A percentile compares a stretch with the other conserved stretches of the same genome.
phyloP scores from a whole-genome alignment of 2,113 vertebrate species.

The Cariama cristata region DNA sequence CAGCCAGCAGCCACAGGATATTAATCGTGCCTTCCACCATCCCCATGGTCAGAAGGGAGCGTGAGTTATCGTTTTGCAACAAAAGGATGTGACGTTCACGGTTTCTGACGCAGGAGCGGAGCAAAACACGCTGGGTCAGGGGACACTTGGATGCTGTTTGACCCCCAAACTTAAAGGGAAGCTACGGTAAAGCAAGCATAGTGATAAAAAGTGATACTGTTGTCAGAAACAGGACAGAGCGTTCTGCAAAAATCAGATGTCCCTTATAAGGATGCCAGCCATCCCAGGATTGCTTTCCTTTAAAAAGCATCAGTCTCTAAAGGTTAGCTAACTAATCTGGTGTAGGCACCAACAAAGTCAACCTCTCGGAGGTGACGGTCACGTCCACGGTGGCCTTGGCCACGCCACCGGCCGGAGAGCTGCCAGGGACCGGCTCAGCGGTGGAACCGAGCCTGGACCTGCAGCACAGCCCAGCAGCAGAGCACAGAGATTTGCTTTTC shows the following conservation, averaged over 20 bases:
- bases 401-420: neutral
- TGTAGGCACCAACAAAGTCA: neutral
- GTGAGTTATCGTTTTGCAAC: neutral
- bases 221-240: neutral
- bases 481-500: neutral
- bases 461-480: neutral
- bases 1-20: neutral
- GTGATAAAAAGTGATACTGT: neutral
- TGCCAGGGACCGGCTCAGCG: neutral
- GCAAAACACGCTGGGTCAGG: neutral
- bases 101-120: neutral
- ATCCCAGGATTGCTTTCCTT: neutral
- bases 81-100: neutral
- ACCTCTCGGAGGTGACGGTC: accelerated
- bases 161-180: neutral
- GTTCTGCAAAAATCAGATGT: neutral
- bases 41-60: neutral
- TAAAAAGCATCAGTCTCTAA: neutral
- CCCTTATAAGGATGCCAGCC: neutral
- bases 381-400: accelerated
- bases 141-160: neutral
- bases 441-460: neutral
- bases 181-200: neutral
- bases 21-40: neutral
- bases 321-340: neutral